These are phyloP conservation scores for Narcine bancroftii DNA, from an alignment of 2,113 vertebrate genomes.

Conservation along the genomic window DNA sequence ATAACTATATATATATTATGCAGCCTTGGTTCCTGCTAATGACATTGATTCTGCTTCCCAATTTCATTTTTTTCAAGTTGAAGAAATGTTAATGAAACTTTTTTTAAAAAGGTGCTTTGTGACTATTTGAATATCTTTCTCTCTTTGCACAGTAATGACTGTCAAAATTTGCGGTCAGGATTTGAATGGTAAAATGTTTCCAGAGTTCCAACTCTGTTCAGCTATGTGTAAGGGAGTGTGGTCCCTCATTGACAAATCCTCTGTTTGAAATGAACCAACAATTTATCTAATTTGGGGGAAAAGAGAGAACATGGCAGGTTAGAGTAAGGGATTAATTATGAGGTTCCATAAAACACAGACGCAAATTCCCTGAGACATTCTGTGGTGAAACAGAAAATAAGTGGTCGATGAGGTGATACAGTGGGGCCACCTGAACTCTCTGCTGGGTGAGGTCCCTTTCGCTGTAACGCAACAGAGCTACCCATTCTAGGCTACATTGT, in stretches of 20 bases:
- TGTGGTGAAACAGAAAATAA: background rate
- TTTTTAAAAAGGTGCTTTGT: background rate
- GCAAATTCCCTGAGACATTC: background rate
- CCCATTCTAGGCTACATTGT: no score
- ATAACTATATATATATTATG: background rate
- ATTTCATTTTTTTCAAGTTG: background rate
- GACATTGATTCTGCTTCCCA: background rate
- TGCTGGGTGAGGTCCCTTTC: no score
- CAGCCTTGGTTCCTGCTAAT: background rate
- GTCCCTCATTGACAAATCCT: background rate
- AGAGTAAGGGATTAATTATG: background rate
- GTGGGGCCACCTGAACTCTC: no score
- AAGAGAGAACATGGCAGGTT: background rate
- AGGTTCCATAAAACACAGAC: background rate
- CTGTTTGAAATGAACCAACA: background rate
- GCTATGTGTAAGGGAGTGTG: background rate
- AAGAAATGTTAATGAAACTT: slow-evolving; percentile 5
- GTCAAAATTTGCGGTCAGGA: background rate
- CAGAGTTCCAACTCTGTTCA: background rate
- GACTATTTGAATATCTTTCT: background rate
- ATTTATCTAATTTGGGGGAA: background rate
- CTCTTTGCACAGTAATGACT: background rate
- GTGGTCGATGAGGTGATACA: no score
- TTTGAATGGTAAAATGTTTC: slow-evolving; percentile 9
- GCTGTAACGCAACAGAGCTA: no score